phyloP scores from a whole-genome alignment of 2,888 invertebrate genomes.

The Meta bourneti region DNA sequence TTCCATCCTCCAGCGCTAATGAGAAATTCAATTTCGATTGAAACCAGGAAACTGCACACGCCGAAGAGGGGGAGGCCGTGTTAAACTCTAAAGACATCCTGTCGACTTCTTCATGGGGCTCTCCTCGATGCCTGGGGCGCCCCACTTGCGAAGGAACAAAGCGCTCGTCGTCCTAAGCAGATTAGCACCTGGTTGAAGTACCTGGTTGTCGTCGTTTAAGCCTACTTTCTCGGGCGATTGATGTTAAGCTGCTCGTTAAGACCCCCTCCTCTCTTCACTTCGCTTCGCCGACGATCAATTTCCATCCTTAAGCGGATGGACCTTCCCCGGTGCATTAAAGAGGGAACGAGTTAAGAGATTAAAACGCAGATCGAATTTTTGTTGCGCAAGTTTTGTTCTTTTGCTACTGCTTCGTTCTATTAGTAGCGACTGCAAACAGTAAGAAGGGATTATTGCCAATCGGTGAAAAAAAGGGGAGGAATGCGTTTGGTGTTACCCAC shows the following conservation, averaged over 20 bases:
- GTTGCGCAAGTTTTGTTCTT: background rate
- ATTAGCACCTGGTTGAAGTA: slow-evolving; percentile 66
- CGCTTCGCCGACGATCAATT: slow-evolving; percentile 60
- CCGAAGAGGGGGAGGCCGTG: background rate
- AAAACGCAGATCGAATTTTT: slow-evolving; percentile 39
- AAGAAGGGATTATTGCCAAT: too few relatives aligned
- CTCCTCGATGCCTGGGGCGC: background rate
- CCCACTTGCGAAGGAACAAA: slow-evolving; percentile 32
- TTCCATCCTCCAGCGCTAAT: slow-evolving; percentile 6
- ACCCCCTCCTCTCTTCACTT: slow-evolving; percentile 54
- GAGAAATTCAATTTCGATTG: slow-evolving; percentile 61
- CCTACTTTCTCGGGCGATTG: slow-evolving; percentile 61
- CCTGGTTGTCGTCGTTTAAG: slow-evolving; percentile 64
- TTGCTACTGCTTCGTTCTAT: background rate
- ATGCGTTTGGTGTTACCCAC: too few relatives aligned
- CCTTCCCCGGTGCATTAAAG: background rate
- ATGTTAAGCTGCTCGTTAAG: slow-evolving; percentile 69
- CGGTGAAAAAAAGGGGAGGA: too few relatives aligned
- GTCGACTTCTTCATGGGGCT: slow-evolving; percentile 15
- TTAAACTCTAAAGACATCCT: slow-evolving; percentile 7
- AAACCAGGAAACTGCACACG: slow-evolving; percentile 13
- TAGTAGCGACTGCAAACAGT: background rate
- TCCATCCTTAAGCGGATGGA: slow-evolving; percentile 31
- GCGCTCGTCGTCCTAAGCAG: slow-evolving; percentile 50
- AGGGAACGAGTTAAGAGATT: slow-evolving; percentile 32